phyloP scores from a whole-genome alignment of 2,113 vertebrate genomes.

The Thermophis baileyi region DNA sequence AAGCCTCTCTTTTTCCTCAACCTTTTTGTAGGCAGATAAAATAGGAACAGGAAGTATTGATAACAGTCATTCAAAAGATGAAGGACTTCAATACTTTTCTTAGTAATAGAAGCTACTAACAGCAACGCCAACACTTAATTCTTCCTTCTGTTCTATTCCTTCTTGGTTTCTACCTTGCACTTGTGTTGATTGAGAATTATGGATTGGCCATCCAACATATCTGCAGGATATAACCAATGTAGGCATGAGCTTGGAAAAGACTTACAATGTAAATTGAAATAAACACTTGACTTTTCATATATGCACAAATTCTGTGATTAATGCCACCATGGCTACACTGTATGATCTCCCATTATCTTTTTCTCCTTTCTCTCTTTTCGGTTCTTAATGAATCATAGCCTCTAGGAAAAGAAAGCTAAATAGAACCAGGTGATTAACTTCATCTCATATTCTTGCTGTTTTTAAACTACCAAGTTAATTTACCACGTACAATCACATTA shows the following conservation, averaged over 20 bases:
- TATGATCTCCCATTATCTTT: neutral
- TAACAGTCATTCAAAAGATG: neutral
- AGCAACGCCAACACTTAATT: neutral
- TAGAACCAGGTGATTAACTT: neutral
- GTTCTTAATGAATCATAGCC: neutral
- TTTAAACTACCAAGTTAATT: slow-evolving; percentile 11
- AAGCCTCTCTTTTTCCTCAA: neutral
- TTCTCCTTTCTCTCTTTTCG: neutral
- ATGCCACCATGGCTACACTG: neutral
- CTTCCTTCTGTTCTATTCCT: neutral
- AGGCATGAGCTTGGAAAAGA: neutral
- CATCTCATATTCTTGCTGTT: neutral
- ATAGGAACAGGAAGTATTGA: neutral
- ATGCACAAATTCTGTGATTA: neutral
- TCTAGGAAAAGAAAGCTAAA: neutral
- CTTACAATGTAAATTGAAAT: neutral
- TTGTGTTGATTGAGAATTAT: neutral
- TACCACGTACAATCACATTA: neutral
- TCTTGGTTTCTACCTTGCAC: neutral
- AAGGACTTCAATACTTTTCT: neutral
- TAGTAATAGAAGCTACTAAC: neutral
- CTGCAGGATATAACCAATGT: neutral
- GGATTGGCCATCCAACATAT: neutral
- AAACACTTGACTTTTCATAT: neutral
- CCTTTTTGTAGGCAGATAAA: neutral